Conservation (phyloP, 2,797 vertebrate species). For the Channallabes apus region DNA sequence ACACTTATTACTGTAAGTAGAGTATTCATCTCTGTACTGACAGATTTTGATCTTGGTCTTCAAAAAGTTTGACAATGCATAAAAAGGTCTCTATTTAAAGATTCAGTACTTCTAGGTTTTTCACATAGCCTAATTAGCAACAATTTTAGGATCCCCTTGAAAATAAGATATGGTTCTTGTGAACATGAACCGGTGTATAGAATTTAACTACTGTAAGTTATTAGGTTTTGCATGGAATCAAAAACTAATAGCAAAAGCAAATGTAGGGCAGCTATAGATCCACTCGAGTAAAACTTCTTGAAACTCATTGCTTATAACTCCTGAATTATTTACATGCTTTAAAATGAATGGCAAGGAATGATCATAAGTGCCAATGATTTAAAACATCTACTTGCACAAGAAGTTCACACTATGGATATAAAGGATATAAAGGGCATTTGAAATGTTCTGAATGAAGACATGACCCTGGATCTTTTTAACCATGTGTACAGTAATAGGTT, state of each 20-base stretch:
- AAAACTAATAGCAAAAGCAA: not conserved
- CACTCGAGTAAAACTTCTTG: not conserved
- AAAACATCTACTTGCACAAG: not conserved
- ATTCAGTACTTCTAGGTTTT: conserved; percentile 55
- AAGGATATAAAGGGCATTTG: not conserved
- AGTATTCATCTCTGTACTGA: conserved; percentile 62
- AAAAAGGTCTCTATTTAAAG: conserved; percentile 49
- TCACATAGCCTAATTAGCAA: conserved; percentile 62
- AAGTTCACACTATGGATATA: not conserved
- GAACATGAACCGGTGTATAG: not conserved
- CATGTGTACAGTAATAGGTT: not conserved
- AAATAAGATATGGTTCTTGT: conserved; percentile 3
- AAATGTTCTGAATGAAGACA: not conserved
- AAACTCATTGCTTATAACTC: too few relatives aligned
- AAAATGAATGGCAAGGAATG: not conserved
- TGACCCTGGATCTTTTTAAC: not conserved
- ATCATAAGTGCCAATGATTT: not conserved
- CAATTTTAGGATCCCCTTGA: conserved; percentile 18
- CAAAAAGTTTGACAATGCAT: conserved; percentile 67
- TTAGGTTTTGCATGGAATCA: not conserved
- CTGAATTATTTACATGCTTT: not conserved
- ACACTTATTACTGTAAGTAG: conserved; percentile 64
- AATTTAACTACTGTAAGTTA: not conserved
- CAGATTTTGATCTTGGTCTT: conserved; percentile 65
- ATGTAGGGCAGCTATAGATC: not conserved